phyloP scores from a whole-genome alignment of 2,113 vertebrate genomes.

The Nyctibius bracteatus region DNA sequence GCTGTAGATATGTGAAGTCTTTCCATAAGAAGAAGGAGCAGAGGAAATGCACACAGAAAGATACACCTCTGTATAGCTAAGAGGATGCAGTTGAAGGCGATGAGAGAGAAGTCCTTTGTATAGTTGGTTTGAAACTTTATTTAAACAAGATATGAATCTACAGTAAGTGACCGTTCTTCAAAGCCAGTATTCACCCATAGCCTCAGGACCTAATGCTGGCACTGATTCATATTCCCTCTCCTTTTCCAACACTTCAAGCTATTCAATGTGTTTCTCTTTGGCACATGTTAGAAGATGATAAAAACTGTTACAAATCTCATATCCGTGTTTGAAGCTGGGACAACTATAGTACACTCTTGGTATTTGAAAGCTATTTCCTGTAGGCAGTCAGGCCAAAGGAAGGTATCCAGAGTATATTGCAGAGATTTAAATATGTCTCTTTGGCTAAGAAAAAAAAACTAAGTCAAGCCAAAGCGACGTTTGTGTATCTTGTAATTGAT shows the following conservation, averaged over 20 bases:
- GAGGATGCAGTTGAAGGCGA: not conserved
- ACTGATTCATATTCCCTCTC: not conserved
- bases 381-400: not conserved
- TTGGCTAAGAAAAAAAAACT: not conserved
- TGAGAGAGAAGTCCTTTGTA: not conserved
- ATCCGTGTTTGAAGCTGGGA: not conserved
- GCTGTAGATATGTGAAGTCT: not conserved
- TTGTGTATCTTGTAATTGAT: not conserved
- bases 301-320: conserved; percentile 23
- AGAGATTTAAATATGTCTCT: not conserved
- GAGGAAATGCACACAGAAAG: not conserved
- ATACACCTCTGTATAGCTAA: not conserved
- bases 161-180: not conserved
- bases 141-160: not conserved
- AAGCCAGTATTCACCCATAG: not conserved
- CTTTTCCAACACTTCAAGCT: not conserved
- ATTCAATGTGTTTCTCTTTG: not conserved
- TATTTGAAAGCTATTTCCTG: conserved; percentile 50
- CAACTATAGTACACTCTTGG: not conserved
- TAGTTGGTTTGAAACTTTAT: not conserved
- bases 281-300: conserved; percentile 5
- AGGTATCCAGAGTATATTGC: not conserved
- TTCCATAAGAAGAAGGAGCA: not conserved
- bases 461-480: not conserved
- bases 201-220: not conserved